Evolutionary conservation across 2,797 vertebrate genomes (phyloP), one percentile per base, ranked within the genome.

Genomic region (Periophthalmus magnuspinnatus): DNA sequence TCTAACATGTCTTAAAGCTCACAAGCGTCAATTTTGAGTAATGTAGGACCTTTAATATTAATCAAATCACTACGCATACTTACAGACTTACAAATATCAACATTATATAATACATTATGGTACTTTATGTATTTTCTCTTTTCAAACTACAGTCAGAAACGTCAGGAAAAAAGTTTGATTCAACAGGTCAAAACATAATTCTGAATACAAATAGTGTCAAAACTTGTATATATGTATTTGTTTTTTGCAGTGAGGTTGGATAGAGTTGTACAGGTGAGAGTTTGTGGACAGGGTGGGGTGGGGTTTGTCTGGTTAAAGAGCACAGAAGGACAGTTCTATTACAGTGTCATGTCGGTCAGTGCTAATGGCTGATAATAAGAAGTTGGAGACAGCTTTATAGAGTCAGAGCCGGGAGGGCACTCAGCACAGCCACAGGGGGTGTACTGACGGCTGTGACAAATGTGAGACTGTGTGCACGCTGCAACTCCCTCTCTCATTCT

Each of bases 341-440:
- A 82, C 69, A 67, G 78, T 79, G 83, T 77, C 70, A 71, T 75
- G 71, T 72, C 68, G 74, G 88, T 86, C 81, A 82, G 75, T 55
- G 34, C 61, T 88, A 84, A 85, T 85, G 76, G 80, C 41, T 57
- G 59, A 68, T 87, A 88, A 88, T 88, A 84, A 86, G 83, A 85
- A 82, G 79, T 79, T 83, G 69, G 72, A 80, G 81, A 83, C 77
- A 71, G 85, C 82, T 75, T 88, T 79, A 82, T 77, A 72, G 82
- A 86, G 76, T 79, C 67, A 64, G 72, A 83, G 81, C 77, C 61
- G 58, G 70, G 77, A 85, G 77, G 83, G 72, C 84, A 86, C 80
- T 87, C 79, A 57, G 69, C 45, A 52, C 52, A 79, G 82, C 85
- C 81, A 81, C 83, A 67, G 80, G 83, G 74, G 81, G 78, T 79